phyloP scores from a whole-genome alignment of 2,113 vertebrate species.

The Pachypanchax playfairii region DNA sequence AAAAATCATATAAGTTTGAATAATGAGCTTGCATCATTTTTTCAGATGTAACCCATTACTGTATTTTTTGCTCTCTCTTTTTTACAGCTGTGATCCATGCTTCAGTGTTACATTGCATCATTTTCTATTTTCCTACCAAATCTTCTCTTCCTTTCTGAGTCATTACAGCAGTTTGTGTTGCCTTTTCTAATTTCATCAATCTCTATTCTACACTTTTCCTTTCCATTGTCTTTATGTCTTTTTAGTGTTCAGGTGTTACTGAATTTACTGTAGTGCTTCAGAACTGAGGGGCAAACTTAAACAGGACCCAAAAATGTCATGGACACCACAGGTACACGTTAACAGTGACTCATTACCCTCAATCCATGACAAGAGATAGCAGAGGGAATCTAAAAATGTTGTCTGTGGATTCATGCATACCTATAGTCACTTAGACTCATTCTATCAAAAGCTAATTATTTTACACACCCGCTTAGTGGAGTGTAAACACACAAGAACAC shows the following conservation, averaged over 20 bases:
- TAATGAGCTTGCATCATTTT: conserved; percentile 6
- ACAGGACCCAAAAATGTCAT: conserved; percentile 58
- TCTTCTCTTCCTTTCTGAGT: too few relatives aligned
- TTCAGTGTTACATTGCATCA: background rate
- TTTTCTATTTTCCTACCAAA: background rate
- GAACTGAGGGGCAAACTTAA: conserved; percentile 10
- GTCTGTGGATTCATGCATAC: conserved; percentile 29
- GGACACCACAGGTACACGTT: conserved; percentile 42
- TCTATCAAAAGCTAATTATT: conserved; percentile 42
- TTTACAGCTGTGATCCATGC: conserved; percentile 1
- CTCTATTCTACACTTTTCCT: background rate
- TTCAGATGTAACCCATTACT: conserved; percentile 3
- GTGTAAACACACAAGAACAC: background rate
- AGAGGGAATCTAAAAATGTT: conserved; percentile 4
- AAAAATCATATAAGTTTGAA: too few relatives aligned
- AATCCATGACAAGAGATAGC: conserved; percentile 10
- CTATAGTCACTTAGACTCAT: conserved; percentile 37
- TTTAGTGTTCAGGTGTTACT: conserved; percentile 14
- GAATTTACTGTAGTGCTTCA: conserved; percentile 8
- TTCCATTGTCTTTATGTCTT: conserved; percentile 27
- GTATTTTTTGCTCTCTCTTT: background rate
- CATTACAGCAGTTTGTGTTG: too few relatives aligned
- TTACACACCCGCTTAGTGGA: conserved; percentile 5
- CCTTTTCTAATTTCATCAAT: background rate
- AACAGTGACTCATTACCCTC: conserved; percentile 44